Base-by-base conservation (phyloP, 53 echinoderm and acorn worm genomes). In the Holothuria scabra region DNA sequence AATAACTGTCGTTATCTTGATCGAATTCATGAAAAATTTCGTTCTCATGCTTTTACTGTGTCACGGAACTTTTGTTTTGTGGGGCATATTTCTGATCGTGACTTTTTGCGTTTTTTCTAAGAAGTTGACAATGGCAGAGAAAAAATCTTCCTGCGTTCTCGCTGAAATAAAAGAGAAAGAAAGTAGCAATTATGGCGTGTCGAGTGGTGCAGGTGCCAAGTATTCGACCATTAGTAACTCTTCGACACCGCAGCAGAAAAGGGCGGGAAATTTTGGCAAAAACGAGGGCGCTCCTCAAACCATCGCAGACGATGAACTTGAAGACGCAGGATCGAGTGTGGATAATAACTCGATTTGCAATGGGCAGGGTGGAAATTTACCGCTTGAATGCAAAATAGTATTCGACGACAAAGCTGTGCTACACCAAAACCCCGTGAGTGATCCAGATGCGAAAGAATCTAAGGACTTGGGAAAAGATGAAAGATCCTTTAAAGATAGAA, bases 61-160 rank as follows among this genome's bases (percentile, higher is more conserved):
- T 37, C 92, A 95, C 34, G 92, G 95, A 35, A 90, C 90, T 78
- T 95, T 90, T 56, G 84, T 95, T 8, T 21, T 92, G 7, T 95
- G 92, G 92, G 95, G 92, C 7, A 0, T 86, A 9, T 60, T 90
- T 12, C 82, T 95, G 16, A 56, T 57, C 59, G 57, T 56, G 21
- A 78, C 57, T n/a, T 78, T 78, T 55, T 16, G 58, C 9, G 44
- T 71, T 18, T 52, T 91, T 16, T 68, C 85, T 16, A 78, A 31
- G 4, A 56, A 12, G 7, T 59, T 57, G 10, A 0, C 46, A 14
- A 37, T 37, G 35, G 72, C 71, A n/a, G 70, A 70, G 59, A 52
- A n/a, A 14, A 72, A 72, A 28, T 34, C 69, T 29, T 69, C 72
- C 3, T 26, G 37, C 1, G 38, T 71, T 25, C 35, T 70, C 23